Evolutionary conservation across 1,140 invertebrate genomes (phyloP), one percentile per base, ranked within the genome.

Genomic region (Arctopsyche grandis): DNA sequence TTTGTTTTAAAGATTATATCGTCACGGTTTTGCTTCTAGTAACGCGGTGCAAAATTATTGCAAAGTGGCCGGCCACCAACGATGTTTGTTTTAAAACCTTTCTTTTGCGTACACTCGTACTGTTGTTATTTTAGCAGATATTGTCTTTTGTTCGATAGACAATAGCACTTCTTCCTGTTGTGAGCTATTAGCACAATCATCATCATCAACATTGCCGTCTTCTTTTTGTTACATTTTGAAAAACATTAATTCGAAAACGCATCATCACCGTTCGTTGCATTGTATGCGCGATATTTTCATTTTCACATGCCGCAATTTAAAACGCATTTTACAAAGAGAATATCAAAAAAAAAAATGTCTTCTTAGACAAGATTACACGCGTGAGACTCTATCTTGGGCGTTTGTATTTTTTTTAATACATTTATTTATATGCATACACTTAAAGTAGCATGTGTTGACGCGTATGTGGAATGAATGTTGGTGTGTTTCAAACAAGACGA

Each of bases 41-140:
- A 38, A 38, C 1, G 3, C 29, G 7, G 29, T 38, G 29, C 29
- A 7, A 38, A 38, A 38, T 38, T 38, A 38, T 38, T 38, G 29
- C 29, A 38, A 38, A 38, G 29, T 38, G 29, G 29, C 63, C 63
- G 29, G 29, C 63, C 63, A 66, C 63, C 52, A 56, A 21, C 52
- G 52, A 56, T 56, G 52, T 56, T 56, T 56, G 10, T 21, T 56
- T 56, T 16, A 21, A n/a, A n/a, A 56, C 24, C 63, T 26, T 66
- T 24, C 16, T 26, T 66, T 19, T 5, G 7, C 29, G 29, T 38
- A 38, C 7, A 4, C 29, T 38, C 7, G 7, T 38, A 24, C 12
- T 66, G 24, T 16, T 66, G 63, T 66, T 66, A 66, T 66, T 66
- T 66, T 66, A 66, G 63, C 24, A 26, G 16, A 66, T 66, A 66